These are phyloP conservation scores for Scleropages formosus DNA, from an alignment of 2,797 vertebrate species.

Conservation along the genomic window DNA sequence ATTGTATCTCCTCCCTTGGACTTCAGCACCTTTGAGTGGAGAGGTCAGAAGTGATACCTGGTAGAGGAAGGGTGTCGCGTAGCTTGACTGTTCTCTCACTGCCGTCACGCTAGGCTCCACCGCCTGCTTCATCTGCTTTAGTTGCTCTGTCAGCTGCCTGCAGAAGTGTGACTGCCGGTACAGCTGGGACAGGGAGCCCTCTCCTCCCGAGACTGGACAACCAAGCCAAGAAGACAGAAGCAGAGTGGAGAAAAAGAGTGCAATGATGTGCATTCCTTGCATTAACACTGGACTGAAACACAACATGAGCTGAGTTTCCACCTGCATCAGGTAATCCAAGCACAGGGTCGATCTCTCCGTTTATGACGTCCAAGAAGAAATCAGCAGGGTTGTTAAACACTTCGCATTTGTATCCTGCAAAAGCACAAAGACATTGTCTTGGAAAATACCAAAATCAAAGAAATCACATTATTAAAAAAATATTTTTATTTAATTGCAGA, in stretches of 20 bases:
- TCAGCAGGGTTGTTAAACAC: conserved; percentile 72
- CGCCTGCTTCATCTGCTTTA: conserved; percentile 47
- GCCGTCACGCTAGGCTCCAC: not conserved
- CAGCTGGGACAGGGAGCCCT: conserved; percentile 47
- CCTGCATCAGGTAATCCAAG: conserved; percentile 35
- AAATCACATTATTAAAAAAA: not conserved
- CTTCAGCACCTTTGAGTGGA: too few relatives aligned
- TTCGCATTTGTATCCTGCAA: conserved; percentile 67
- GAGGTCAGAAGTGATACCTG: conserved; percentile 57
- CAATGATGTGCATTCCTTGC: not conserved
- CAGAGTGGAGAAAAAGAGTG: conserved; percentile 18
- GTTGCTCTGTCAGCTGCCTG: conserved; percentile 51
- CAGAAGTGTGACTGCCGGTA: conserved; percentile 59
- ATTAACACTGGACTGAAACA: not conserved
- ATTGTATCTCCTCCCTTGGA: too few relatives aligned
- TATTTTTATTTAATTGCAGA: not conserved
- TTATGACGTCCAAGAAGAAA: conserved; percentile 75
- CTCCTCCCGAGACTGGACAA: conserved; percentile 30
- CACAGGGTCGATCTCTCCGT: conserved; percentile 57
- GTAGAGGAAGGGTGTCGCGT: conserved; percentile 67
- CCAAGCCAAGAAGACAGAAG: not conserved
- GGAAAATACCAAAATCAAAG: not conserved
- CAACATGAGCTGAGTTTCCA: conserved; percentile 21
- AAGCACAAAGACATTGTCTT: conserved; percentile 14
- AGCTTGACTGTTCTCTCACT: conserved; percentile 37